Evolutionary conservation across 2,113 vertebrate genomes (phyloP).

Genomic region (Aegithalos caudatus): DNA sequence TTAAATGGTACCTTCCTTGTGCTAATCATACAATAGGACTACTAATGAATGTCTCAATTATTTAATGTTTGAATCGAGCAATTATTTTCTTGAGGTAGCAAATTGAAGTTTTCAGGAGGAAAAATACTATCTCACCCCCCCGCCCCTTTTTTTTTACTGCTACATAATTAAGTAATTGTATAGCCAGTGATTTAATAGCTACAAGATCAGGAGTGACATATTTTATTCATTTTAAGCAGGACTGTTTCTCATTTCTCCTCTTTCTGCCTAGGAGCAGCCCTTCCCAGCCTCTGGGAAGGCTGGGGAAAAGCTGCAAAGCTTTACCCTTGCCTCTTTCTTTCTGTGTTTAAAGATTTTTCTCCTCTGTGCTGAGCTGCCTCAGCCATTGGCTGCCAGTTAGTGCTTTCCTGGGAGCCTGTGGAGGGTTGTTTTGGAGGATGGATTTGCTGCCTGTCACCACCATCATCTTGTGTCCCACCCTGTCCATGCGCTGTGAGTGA

Average conservation of each 20-base stretch:
- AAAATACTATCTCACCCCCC: constrained; percentile 31
- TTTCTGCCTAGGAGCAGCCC: constrained; percentile 5
- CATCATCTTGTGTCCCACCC: background rate
- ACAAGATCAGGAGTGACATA: constrained; percentile 69
- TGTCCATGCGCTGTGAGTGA: background rate
- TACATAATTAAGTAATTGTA: constrained; percentile 77
- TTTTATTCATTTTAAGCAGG: constrained; percentile 71
- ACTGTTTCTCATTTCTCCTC: constrained; percentile 27
- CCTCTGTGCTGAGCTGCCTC: background rate
- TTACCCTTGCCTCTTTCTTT: constrained; percentile 1
- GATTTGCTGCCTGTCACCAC: background rate
- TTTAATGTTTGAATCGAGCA: constrained; percentile 70
- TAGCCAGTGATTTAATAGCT: constrained; percentile 75
- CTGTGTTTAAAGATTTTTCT: background rate
- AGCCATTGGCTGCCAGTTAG: background rate
- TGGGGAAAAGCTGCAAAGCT: constrained; percentile 35
- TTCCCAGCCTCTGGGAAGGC: constrained; percentile 38
- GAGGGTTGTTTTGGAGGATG: background rate
- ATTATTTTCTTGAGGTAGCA: constrained; percentile 76
- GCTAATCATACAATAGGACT: constrained; percentile 32
- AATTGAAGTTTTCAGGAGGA: constrained; percentile 69
- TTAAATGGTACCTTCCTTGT: constrained; percentile 28
- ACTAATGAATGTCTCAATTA: constrained; percentile 66
- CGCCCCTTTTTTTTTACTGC: background rate
- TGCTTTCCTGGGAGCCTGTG: background rate